Conservation (phyloP, 2,113 vertebrate genomes). For the Corapipo altera region DNA sequence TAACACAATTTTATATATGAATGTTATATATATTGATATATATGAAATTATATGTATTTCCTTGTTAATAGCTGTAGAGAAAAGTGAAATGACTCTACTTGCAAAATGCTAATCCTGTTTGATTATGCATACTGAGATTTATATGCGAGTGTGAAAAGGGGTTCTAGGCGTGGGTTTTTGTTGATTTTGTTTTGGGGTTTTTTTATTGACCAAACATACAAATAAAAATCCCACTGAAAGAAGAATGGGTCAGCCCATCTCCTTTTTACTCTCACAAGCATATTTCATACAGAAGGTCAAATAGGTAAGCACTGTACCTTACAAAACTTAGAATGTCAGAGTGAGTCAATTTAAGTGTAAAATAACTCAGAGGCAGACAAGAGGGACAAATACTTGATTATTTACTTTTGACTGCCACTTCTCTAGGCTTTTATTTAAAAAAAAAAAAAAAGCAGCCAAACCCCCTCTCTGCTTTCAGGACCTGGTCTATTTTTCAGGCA, state of each 20-base stretch:
- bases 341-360: background rate
- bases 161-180: background rate
- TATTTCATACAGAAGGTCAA: background rate
- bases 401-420: background rate
- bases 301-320: background rate
- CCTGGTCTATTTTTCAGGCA: constrained; percentile 37
- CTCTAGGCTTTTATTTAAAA: constrained; percentile 30
- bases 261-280: background rate
- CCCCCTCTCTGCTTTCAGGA: background rate
- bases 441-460: background rate
- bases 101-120: background rate
- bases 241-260: background rate
- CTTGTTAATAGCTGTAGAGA: background rate
- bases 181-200: background rate
- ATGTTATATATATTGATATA: background rate
- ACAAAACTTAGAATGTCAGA: background rate
- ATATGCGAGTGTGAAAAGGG: background rate
- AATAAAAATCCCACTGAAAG: background rate
- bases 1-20: background rate
- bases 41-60: background rate
- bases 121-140: constrained; percentile 1
- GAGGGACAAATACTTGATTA: constrained; percentile 4
- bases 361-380: constrained; percentile 34
- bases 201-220: background rate
- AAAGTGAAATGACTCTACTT: background rate